These are phyloP conservation scores for Microplitis mediator DNA, from an alignment of 1,140 invertebrate genomes.

Conservation along the genomic window DNA sequence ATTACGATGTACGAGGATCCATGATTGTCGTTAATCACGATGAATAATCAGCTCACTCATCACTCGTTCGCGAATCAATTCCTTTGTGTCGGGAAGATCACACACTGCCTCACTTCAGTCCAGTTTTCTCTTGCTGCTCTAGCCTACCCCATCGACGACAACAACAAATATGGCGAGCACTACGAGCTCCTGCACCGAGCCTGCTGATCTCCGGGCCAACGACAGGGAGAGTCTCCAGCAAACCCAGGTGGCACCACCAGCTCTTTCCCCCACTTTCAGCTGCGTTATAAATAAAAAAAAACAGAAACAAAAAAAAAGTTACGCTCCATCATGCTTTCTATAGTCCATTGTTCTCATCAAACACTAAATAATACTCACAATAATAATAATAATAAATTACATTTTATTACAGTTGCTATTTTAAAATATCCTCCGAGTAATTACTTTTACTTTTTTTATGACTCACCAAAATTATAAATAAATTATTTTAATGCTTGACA, in stretches of 20 bases:
- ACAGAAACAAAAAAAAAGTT: too few species aligned
- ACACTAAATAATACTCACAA: too few species aligned
- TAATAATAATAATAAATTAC: too few species aligned
- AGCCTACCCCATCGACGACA: constrained; percentile 65
- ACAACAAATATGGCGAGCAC: constrained; percentile 68
- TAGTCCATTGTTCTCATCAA: too few species aligned
- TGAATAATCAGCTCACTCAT: neutral
- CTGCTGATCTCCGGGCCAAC: neutral
- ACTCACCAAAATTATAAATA: too few species aligned
- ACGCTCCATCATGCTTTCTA: too few species aligned
- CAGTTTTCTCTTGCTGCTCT: constrained; percentile 29
- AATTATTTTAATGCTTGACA: too few species aligned
- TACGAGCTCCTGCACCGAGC: constrained; percentile 24
- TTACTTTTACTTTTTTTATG: too few species aligned
- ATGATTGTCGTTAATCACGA: neutral
- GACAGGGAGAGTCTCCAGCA: neutral
- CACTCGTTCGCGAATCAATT: neutral
- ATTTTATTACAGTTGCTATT: too few species aligned
- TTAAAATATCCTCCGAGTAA: too few species aligned
- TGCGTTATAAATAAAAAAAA: neutral
- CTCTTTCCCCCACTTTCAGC: neutral
- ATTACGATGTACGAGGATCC: neutral
- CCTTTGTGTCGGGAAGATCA: constrained; percentile 1
- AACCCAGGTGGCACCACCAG: neutral
- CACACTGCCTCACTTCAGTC: neutral